Conservation (phyloP, 2,797 vertebrate species). For the Propithecus deckenii region DNA sequence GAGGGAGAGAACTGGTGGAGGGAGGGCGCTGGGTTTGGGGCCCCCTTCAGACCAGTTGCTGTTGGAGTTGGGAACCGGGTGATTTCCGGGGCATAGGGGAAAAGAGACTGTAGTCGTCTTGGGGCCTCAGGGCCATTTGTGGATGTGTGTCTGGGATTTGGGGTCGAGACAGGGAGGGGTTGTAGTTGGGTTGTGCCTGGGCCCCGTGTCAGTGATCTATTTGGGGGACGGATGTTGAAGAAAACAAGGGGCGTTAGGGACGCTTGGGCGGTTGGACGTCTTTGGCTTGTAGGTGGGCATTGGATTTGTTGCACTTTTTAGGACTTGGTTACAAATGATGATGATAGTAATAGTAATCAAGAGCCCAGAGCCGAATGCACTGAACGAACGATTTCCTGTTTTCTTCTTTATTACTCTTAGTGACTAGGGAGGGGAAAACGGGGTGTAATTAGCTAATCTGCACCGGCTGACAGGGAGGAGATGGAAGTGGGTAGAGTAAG, state of each 20-base stretch:
- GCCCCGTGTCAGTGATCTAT: not conserved
- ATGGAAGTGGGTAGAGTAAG: not conserved
- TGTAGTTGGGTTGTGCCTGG: not conserved
- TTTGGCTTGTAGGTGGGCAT: conserved; percentile 40
- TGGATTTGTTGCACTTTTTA: conserved; percentile 33
- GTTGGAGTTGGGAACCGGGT: not conserved
- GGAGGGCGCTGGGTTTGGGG: not conserved
- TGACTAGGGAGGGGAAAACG: conserved; percentile 58
- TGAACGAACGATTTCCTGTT: conserved; percentile 76
- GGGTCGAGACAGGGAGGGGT: not conserved
- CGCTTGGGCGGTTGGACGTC: not conserved
- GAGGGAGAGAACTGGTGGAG: not conserved
- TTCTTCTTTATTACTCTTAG: conserved; percentile 72
- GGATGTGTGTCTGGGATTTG: not conserved
- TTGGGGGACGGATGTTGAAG: not conserved
- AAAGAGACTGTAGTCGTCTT: not conserved
- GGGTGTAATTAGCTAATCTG: conserved; percentile 51
- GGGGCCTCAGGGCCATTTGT: not conserved
- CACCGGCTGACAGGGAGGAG: not conserved
- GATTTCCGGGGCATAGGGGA: conserved; percentile 46
- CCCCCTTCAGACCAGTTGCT: not conserved
- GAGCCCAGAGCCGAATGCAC: conserved; percentile 22
- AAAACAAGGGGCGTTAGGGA: not conserved
- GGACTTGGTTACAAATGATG: conserved; percentile 49
- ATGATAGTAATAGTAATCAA: conserved; percentile 57